Conservation (phyloP, 2,797 vertebrate genomes). For the Myotis pilosus region DNA sequence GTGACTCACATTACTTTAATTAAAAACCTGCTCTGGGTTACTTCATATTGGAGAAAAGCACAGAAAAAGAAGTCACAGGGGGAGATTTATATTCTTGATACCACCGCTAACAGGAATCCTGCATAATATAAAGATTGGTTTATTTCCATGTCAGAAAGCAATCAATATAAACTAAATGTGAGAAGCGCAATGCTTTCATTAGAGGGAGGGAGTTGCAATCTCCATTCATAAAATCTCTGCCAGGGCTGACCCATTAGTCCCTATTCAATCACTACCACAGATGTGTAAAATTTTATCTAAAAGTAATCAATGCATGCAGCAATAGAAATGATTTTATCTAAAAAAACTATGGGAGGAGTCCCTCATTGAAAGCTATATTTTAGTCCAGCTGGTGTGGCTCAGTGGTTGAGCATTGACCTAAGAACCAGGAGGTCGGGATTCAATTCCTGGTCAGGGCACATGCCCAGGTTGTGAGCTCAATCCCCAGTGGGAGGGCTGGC, state of each 20-base stretch:
- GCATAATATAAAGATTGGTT: constrained; percentile 49
- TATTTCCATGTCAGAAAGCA: constrained; percentile 63
- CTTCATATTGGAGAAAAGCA: constrained; percentile 43
- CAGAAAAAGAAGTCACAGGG: constrained; percentile 30
- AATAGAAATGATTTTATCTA: not conserved
- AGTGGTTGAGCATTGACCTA: too few species aligned
- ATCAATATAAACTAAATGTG: constrained; percentile 65
- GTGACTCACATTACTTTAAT: constrained; percentile 69
- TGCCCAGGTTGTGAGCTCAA: too few species aligned
- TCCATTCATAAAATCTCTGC: constrained; percentile 57
- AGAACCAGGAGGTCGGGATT: too few species aligned
- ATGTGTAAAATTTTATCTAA: constrained; percentile 34
- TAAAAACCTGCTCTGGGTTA: constrained; percentile 67
- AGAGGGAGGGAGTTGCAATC: not conserved
- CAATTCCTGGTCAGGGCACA: too few species aligned
- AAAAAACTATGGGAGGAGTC: not conserved
- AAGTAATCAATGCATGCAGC: not conserved
- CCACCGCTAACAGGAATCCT: constrained; percentile 24
- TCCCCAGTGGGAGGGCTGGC: too few species aligned
- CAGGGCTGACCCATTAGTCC: not conserved
- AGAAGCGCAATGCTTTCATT: constrained; percentile 30
- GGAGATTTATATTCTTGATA: constrained; percentile 46
- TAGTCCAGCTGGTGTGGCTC: too few species aligned
- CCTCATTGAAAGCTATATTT: not conserved
- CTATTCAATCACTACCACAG: constrained; percentile 8